Evolutionary conservation across 2,797 vertebrate genomes (phyloP).

Genomic region (Basileuterus tristriatus): DNA sequence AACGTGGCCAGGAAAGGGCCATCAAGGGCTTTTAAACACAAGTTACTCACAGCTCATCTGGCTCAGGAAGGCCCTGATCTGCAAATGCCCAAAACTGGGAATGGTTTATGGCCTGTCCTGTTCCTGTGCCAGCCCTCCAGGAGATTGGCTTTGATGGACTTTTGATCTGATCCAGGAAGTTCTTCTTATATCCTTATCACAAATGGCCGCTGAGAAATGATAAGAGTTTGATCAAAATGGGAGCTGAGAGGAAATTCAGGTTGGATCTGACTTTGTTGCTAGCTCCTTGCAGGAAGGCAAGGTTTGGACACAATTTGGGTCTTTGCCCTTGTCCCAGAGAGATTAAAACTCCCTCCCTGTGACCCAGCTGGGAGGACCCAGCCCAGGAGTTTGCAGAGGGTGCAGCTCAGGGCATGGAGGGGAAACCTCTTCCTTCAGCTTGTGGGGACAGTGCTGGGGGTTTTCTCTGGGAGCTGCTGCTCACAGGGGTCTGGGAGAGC

Average conservation of each 20-base stretch:
- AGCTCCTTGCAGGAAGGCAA: neutral
- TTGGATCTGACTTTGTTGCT: neutral
- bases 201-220: neutral
- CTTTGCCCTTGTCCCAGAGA: neutral
- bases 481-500: neutral
- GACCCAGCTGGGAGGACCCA: neutral
- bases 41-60: neutral
- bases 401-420: neutral
- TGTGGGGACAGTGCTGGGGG: accelerated
- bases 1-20: neutral
- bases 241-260: neutral
- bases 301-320: neutral
- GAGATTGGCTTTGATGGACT: neutral
- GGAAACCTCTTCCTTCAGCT: neutral
- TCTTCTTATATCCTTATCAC: neutral
- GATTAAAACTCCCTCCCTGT: neutral
- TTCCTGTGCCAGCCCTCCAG: neutral
- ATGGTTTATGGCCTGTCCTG: neutral
- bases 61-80: neutral
- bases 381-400: neutral
- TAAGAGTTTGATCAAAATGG: neutral
- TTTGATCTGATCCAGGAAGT: neutral
- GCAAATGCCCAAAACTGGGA: neutral
- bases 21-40: conserved; percentile 4
- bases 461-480: neutral